Evolutionary conservation across 2,113 vertebrate genomes (phyloP).

Genomic region (Monopterus albus): DNA sequence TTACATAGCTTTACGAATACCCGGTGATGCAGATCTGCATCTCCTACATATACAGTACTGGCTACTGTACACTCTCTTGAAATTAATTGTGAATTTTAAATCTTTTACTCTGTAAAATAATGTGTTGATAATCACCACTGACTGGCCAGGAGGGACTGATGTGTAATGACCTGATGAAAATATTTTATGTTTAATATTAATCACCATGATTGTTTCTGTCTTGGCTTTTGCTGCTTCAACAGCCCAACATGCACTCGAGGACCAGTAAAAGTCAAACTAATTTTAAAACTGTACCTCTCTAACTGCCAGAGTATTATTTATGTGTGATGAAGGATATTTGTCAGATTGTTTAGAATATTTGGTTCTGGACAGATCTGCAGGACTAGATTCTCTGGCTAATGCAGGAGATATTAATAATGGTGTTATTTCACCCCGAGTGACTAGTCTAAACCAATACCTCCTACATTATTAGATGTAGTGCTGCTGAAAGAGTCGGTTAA

Average conservation of each 20-base stretch:
- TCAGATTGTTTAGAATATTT: no score
- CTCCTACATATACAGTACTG: not conserved
- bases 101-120: not conserved
- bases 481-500: no score
- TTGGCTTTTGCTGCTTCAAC: not conserved
- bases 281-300: no score
- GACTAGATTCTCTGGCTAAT: no score
- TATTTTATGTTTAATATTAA: conserved; percentile 13
- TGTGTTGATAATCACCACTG: not conserved
- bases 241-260: not conserved
- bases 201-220: not conserved
- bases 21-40: conserved; percentile 6
- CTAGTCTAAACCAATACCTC: no score
- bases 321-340: no score
- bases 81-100: conserved; percentile 9
- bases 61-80: not conserved
- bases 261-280: not conserved
- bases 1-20: conserved; percentile 17
- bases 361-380: no score
- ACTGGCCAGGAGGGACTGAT: not conserved
- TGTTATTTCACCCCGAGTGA: no score
- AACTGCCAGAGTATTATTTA: no score
- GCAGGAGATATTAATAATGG: no score
- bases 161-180: not conserved
- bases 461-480: no score